These are phyloP conservation scores for Drosophila peninsularis DNA, from an alignment of 2,888 invertebrate species.

Conservation along the genomic window DNA sequence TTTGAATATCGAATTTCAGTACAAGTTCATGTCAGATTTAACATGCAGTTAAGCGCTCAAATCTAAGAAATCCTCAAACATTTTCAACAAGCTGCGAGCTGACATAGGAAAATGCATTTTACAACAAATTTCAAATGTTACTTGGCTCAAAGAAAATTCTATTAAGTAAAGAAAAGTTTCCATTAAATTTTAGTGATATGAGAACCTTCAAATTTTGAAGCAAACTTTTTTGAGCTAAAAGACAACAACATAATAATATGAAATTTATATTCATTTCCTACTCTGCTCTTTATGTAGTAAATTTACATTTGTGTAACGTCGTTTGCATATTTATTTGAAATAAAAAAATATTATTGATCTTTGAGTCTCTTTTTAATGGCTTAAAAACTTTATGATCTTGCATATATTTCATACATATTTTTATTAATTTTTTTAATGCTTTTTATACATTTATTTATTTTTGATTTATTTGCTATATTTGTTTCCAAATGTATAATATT, in stretches of 20 bases:
- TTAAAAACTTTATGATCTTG: not conserved
- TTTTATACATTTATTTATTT: too few species aligned
- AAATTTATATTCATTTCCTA: not conserved
- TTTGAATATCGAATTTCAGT: conserved; percentile 2
- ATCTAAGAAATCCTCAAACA: not conserved
- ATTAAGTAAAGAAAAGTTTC: too few species aligned
- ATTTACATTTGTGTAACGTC: not conserved
- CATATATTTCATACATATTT: not conserved
- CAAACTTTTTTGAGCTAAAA: too few species aligned
- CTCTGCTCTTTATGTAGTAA: not conserved
- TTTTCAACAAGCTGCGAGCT: not conserved
- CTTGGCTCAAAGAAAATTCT: too few species aligned
- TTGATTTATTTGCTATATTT: too few species aligned
- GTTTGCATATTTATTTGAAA: not conserved
- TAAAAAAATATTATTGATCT: not conserved
- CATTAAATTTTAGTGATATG: not conserved
- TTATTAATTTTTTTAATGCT: not conserved
- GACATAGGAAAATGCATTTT: not conserved
- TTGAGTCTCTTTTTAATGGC: not conserved
- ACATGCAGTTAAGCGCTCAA: not conserved
- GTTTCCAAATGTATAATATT: too few species aligned
- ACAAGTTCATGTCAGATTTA: not conserved
- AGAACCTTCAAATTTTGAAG: not conserved
- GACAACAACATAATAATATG: not conserved
- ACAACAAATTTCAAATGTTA: too few species aligned